Evolutionary conservation across 2,113 vertebrate species (phyloP), one percentile per base, ranked within the genome.

Genomic region (Nothoprocta perdicaria): DNA sequence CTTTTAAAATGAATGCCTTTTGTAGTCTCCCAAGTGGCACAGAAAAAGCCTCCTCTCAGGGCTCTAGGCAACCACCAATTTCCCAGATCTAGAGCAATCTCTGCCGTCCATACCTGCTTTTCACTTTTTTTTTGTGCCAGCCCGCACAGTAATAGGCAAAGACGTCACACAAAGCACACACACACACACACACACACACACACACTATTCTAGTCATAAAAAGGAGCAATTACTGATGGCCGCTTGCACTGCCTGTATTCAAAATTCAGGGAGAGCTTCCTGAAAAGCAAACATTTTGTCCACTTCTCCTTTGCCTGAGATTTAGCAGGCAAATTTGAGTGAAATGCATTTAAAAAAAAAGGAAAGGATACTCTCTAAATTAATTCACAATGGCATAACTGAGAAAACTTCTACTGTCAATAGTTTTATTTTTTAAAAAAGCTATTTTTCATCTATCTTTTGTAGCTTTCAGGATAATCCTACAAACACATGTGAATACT

Each of bases 1-100:
- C 79, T 89, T 95, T 94, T 95, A 73, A 96, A 97, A 97, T 92
- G 73, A 97, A 97, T 96, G 95, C 87, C 80, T 97, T 95, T 94
- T 86, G 92, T 92, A 96, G 65, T 92, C 85, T 95, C 94, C 94
- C 95, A 95, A 94, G 94, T 48, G 89, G 60, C 61, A 45, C 7
- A 15, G 52, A 69, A 93, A 93, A 84, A 43, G 23, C 15, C 29
- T 87, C 65, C 61, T 71, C 33, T 86, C 77, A 10, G 12, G 53
- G 48, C 80, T 95, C 41, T 73, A 95, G 74, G 77, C 76, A 95
- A 86, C 90, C 81, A 92, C 72, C 52, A 43, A 31, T 66, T 95
- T 85, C 72, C 65, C 86, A 95, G 63, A 78, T 38, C 6, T 14
- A 96, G 76, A 87, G 23, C 48, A 73, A 89, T 80, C 55, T 14